Evolutionary conservation across 2,888 invertebrate species (phyloP), one percentile per base, ranked within the genome.

Genomic region (Pheosia tremula): DNA sequence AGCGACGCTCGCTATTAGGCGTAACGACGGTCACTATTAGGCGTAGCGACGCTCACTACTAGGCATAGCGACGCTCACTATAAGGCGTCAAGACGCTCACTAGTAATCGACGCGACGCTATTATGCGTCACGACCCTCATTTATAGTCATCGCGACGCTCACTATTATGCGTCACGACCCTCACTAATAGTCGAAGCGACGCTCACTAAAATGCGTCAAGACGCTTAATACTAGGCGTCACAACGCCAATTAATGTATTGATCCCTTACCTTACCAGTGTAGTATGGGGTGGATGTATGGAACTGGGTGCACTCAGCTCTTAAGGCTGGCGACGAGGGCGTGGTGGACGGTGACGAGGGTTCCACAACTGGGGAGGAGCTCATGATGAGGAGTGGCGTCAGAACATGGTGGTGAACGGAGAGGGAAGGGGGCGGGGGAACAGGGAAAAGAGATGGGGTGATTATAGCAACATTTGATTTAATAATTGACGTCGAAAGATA

Each of bases 331-430:
- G 93, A 91, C 7, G 93, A 90, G 0, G 93, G 93, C 4, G 90
- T 90, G 59, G 93, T 85, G 43, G 90, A 81, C 0, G 92, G 91
- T 36, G 92, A 88, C 0, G 91, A 85, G 3, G 88, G 90, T 85
- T 94, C 94, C 71, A 94, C 89, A 54, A 90, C 94, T 81, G 89
- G 91, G 56, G 95, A 95, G 45, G 92, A 94, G 88, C 90, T 93
- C 92, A 83, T 95, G 73, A 57, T 86, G 63, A 66, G 50, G 58
- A 63, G 24, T 60, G 62, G 57, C 60, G 69, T 87, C 84, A 85
- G 95, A 96, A 77, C 97, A 94, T 88, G 55, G 39, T 70, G 63
- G 58, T 38, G 54, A 5, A 75, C 62, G 38, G 58, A 66, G 72
- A 64, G 39, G n/a, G 50, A 41, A 59, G 68, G 62, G 67, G 69